Base-by-base conservation (phyloP, 2,888 invertebrate genomes). In the Platycnemis pennipes region DNA sequence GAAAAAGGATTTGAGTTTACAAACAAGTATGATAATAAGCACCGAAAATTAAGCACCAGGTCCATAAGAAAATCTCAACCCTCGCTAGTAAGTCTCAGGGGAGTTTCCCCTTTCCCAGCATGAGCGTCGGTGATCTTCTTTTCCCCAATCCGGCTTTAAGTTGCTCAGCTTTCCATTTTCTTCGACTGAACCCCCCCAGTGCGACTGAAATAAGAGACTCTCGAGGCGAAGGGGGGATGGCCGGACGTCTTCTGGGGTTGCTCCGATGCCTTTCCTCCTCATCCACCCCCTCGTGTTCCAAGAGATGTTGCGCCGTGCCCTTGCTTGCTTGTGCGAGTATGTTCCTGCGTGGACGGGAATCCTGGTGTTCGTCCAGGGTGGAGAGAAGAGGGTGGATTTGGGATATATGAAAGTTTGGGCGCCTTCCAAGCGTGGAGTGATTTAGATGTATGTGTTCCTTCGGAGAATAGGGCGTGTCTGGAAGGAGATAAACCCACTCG, bases 401-500 rank as follows among this genome's bases (percentile, higher is more conserved):
- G 77, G 44, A 46, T 44, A 46, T 44, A 87, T 87, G 87, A 87
- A 87, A 87, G 87, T 87, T 86, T 87, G 87, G 87, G 87, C 87
- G 87, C 46, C 87, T 45, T 87, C 87, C 87, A 87, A 46, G 45
- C 87, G 46, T 46, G 45, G 45, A 87, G 87, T 87, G 44, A 46
- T 44, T 46, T 44, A 46, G 45, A 87, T 87, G 87, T 87, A 26
- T 87, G 87, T 87, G 87, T 87, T 87, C 87, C 87, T 87, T 26
- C 5, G 87, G 46, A 87, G 87, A 87, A 87, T 26, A n/a, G 87
- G 87, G 87, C 44, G 44, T 22, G 42, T 42, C 19, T 42, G 19
- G 87, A 26, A 46, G n/a, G 45, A 86, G 46, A 87, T 42, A 87
- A 87, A 42, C 87, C 44, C 87, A 45, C 44, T 77, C 37, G 77